These are phyloP conservation scores for Metalampra italica DNA, from an alignment of 2,888 invertebrate species.

Conservation along the genomic window DNA sequence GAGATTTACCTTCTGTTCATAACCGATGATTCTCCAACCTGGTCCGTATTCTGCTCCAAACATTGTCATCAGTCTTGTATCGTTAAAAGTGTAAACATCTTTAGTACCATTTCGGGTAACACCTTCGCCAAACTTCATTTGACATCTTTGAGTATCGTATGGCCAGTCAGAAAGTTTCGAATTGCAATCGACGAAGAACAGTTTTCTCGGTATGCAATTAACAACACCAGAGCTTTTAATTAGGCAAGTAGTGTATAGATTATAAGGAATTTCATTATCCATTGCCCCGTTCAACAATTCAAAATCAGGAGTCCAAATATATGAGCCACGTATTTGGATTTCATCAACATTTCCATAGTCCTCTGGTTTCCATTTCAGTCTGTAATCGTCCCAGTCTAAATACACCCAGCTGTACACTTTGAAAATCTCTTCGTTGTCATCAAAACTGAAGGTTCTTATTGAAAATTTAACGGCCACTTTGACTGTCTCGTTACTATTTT, in stretches of 20 bases:
- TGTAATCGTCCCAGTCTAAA: conserved; percentile 29
- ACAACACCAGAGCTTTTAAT: conserved; percentile 13
- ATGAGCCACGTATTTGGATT: conserved; percentile 1
- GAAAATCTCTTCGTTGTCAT: conserved; percentile 26
- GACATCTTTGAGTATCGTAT: background rate
- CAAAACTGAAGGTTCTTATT: conserved; percentile 33
- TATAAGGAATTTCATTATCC: background rate
- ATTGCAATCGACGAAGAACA: conserved; percentile 12
- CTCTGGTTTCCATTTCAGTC: conserved; percentile 34
- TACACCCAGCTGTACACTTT: conserved; percentile 8
- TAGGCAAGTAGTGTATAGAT: background rate
- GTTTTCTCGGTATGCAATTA: background rate
- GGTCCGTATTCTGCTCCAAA: conserved; percentile 29
- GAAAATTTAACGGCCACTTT: conserved; percentile 21
- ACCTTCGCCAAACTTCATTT: background rate
- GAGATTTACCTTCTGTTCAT: conserved; percentile 17
- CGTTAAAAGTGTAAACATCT: conserved; percentile 18
- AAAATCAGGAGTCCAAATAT: conserved; percentile 32
- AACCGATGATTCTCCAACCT: conserved; percentile 40
- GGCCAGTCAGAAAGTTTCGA: conserved; percentile 9
- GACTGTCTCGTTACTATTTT: conserved; percentile 1
- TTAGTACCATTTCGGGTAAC: background rate
- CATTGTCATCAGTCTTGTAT: conserved; percentile 12
- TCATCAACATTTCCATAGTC: conserved; percentile 26
- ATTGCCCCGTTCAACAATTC: conserved; percentile 21